phyloP scores from a whole-genome alignment of 2,888 invertebrate species.

The Drosophila lacicola region DNA sequence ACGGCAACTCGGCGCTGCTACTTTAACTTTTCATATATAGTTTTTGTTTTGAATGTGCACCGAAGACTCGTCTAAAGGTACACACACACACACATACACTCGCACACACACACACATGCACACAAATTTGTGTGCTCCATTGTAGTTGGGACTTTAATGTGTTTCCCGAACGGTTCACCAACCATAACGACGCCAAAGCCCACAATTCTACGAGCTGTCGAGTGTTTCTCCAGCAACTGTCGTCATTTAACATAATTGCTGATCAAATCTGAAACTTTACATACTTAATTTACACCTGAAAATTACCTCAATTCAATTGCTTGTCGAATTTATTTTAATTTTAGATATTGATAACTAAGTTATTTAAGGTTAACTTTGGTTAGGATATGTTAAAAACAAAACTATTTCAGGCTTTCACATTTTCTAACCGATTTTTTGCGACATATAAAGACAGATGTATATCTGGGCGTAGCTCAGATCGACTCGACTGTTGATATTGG shows the following conservation, averaged over 20 bases:
- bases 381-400: no score
- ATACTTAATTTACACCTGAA: slow-evolving; percentile 7
- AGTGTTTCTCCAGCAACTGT: neutral
- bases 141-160: slow-evolving; percentile 8
- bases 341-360: no score
- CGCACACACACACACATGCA: neutral
- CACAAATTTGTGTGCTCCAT: slow-evolving; percentile 3
- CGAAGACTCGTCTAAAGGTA: slow-evolving; percentile 8
- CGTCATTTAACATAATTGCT: neutral
- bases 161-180: neutral
- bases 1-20: slow-evolving; percentile 65
- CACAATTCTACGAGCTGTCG: neutral
- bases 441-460: no score
- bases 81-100: slow-evolving; percentile 5
- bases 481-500: no score
- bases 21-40: slow-evolving; percentile 75
- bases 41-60: slow-evolving; percentile 23
- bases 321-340: neutral
- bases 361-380: no score
- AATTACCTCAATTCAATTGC: neutral
- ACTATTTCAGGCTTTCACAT: no score
- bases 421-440: no score
- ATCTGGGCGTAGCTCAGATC: no score
- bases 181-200: slow-evolving; percentile 2
- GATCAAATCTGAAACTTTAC: slow-evolving; percentile 6